Evolutionary conservation across 2,888 invertebrate species (phyloP).

Genomic region (Marronus borbonicus): DNA sequence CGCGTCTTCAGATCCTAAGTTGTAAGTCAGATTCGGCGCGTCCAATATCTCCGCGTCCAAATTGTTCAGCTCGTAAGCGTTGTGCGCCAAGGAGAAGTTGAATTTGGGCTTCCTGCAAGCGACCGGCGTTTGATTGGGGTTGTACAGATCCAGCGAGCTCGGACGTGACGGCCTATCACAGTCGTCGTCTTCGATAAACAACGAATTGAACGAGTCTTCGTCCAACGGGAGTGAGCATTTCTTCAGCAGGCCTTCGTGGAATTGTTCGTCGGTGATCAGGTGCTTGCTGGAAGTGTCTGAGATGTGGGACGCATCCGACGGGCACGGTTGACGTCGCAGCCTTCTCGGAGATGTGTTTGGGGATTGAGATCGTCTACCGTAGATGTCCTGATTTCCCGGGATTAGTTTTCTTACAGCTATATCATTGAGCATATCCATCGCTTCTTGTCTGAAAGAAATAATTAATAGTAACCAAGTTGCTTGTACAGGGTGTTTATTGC

Average conservation of each 20-base stretch:
- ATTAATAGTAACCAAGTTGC: slow-evolving; percentile 1
- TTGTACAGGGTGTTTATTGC: too few species aligned
- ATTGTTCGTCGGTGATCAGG: slow-evolving; percentile 67
- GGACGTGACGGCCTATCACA: slow-evolving; percentile 71
- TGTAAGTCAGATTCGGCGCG: slow-evolving; percentile 73
- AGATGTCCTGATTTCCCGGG: slow-evolving; percentile 72
- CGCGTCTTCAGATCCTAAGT: slow-evolving; percentile 69
- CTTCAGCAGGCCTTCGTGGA: slow-evolving; percentile 69
- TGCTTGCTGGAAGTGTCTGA: slow-evolving; percentile 58
- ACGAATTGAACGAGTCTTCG: slow-evolving; percentile 68
- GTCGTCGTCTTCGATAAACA: slow-evolving; percentile 68
- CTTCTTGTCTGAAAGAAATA: slow-evolving; percentile 78
- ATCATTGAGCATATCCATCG: slow-evolving; percentile 88
- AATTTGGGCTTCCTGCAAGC: slow-evolving; percentile 79
- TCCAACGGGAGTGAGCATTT: slow-evolving; percentile 65
- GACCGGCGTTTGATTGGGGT: slow-evolving; percentile 76
- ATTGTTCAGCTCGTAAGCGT: slow-evolving; percentile 79
- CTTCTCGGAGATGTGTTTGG: slow-evolving; percentile 76
- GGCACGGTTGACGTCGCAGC: slow-evolving; percentile 65
- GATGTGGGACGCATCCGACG: slow-evolving; percentile 69
- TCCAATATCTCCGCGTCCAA: slow-evolving; percentile 78
- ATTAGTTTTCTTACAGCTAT: slow-evolving; percentile 83
- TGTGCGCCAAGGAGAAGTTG: slow-evolving; percentile 79
- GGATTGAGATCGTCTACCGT: slow-evolving; percentile 70
- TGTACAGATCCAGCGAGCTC: slow-evolving; percentile 78